Conservation (phyloP, 2,888 invertebrate genomes). For the Diplolepis rosae region DNA sequence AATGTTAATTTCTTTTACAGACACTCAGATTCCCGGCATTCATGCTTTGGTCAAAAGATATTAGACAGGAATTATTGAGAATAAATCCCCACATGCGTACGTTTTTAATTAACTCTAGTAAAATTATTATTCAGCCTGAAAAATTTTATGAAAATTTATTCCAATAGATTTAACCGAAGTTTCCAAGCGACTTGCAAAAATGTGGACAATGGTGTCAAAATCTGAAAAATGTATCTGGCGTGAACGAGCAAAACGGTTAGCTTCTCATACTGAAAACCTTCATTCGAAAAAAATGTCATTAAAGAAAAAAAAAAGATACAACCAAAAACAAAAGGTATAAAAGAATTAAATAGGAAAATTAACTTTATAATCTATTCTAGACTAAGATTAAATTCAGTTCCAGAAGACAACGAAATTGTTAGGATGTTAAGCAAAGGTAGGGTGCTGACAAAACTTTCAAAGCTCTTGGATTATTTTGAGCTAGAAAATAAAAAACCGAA, state of each 20-base stretch:
- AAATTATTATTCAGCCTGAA: no score
- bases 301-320: conserved; percentile 59
- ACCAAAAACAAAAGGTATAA: conserved; percentile 43
- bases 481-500: background rate
- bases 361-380: background rate
- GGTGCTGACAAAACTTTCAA: background rate
- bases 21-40: conserved; percentile 89
- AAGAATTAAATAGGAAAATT: background rate
- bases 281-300: no score
- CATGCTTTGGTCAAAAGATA: conserved; percentile 91
- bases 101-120: no score
- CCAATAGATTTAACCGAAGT: conserved; percentile 84
- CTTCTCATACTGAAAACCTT: conserved; percentile 71
- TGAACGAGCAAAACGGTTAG: conserved; percentile 84
- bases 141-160: no score
- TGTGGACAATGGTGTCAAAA: conserved; percentile 87
- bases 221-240: conserved; percentile 84
- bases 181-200: conserved; percentile 87
- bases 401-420: background rate
- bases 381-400: background rate
- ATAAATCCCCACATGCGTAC: conserved; percentile 84
- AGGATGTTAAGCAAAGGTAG: conserved; percentile 1
- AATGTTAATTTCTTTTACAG: conserved; percentile 54
- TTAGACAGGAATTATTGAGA: conserved; percentile 82
- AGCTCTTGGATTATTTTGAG: background rate